Base-by-base conservation (phyloP, 2,888 invertebrate genomes). In the Tethea ocularis region DNA sequence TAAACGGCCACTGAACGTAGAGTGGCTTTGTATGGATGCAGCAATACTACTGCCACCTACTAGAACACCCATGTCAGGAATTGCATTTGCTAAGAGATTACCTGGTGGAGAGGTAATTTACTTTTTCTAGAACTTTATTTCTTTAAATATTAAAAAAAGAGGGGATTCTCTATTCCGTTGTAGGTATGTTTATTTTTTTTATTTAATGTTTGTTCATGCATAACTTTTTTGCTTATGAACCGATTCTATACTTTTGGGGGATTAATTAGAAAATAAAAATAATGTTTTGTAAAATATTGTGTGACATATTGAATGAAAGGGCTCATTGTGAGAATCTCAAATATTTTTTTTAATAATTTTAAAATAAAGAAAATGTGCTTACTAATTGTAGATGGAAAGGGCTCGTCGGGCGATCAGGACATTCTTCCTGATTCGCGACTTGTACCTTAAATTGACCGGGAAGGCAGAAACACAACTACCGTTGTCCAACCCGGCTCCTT, bases 21-120 rank as follows among this genome's bases (percentile, higher is more conserved):
- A 99, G 84, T 98, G 97, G 95, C 87, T 99, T 67, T 98, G 98
- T 89, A 98, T 98, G 97, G 99, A 99, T 87, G 97, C 98, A 55
- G 97, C 97, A 58, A 96, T 99, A 76, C 93, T 99, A 58, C 89
- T 99, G 70, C 98, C 99, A 0, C 99, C 99, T 0, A 98, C 98
- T 0, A 97, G 97, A 23, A 99, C 99, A 0, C 99, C 99, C 0
- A 95, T 99, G 93, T 99, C 99, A 1, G 99, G 98, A 1, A 98
- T 99, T 64, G 96, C 96, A 69, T 99, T 99, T 83, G 97, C 96
- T 53, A 98, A 98, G 82, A 94, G 99, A 72, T 88, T 99, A 69
- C 99, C 99, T 0, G 99, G 99, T 86, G 99, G 99, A 63, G 99
- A 99, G 94, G 98, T 98, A 94, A 86, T 59, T 62, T 20, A 41